Evolutionary conservation across 2,113 vertebrate genomes (phyloP).

Genomic region (Sinosuthora webbiana): DNA sequence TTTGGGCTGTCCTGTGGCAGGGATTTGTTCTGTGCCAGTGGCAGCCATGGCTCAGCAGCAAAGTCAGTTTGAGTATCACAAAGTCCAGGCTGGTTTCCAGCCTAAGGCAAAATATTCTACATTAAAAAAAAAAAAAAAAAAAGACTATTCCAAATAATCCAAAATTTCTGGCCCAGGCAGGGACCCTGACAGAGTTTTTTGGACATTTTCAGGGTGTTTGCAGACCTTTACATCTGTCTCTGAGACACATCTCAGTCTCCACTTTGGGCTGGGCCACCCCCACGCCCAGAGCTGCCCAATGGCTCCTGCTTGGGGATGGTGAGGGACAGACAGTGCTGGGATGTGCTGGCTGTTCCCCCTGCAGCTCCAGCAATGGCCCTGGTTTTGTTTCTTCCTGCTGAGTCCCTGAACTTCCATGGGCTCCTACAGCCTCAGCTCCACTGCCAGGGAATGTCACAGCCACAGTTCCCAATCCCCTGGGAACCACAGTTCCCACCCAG

Average conservation of each 20-base stretch:
- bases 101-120: neutral
- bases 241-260: neutral
- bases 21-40: neutral
- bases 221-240: neutral
- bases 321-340: neutral
- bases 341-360: neutral
- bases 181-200: neutral
- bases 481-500: neutral
- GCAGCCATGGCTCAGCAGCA: neutral
- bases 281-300: neutral
- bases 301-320: accelerated
- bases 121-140: neutral
- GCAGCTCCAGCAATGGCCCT: neutral
- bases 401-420: neutral
- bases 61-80: neutral
- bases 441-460: neutral
- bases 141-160: neutral
- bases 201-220: neutral
- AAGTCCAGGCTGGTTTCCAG: neutral
- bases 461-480: neutral
- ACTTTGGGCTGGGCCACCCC: neutral
- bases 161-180: neutral
- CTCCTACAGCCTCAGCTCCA: neutral
- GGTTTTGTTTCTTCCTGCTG: neutral
- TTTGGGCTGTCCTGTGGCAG: neutral